Evolutionary conservation across 2,113 vertebrate species (phyloP).

Genomic region (Dicerorhinus sumatrensis): DNA sequence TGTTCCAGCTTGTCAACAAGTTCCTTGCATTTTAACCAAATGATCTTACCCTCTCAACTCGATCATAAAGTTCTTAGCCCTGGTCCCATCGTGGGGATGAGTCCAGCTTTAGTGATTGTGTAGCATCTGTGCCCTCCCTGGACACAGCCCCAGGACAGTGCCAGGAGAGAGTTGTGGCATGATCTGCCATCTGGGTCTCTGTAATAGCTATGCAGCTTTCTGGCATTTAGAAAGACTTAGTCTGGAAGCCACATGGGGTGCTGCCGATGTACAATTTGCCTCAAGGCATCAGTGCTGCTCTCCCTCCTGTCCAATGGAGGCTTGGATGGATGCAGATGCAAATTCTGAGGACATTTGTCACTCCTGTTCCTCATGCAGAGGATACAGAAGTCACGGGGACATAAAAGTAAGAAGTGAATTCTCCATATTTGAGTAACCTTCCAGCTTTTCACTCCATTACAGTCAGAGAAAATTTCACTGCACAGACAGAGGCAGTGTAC

Average conservation of each 20-base stretch:
- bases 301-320: background rate
- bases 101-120: background rate
- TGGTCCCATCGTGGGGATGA: too few species aligned
- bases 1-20: background rate
- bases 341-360: background rate
- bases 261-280: background rate
- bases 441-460: background rate
- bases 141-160: background rate
- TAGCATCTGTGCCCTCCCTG: background rate
- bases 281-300: background rate
- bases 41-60: background rate
- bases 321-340: background rate
- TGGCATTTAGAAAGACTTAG: background rate
- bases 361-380: background rate
- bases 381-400: background rate
- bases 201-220: background rate
- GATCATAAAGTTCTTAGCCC: background rate
- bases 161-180: background rate
- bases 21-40: background rate
- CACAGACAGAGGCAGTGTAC: background rate
- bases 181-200: background rate
- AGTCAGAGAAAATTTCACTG: background rate
- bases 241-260: background rate
- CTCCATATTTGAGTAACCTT: background rate
- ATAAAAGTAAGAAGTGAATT: background rate